These are phyloP conservation scores for Eilema caniola DNA, from an alignment of 2,888 invertebrate species.

Conservation along the genomic window DNA sequence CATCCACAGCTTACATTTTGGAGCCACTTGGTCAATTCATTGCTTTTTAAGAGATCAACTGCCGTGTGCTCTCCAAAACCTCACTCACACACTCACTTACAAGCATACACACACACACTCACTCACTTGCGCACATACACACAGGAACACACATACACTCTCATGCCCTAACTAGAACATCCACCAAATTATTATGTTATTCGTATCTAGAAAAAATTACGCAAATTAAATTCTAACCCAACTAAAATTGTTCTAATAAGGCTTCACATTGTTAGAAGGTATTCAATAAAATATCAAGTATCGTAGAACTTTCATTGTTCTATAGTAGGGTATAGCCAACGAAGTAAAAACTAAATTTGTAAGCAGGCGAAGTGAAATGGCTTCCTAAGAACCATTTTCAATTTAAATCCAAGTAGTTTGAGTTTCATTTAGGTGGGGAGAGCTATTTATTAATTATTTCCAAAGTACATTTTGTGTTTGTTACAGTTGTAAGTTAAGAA, in stretches of 20 bases:
- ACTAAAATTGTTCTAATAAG: constrained; percentile 7
- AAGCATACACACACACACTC: not conserved
- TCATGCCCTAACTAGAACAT: not conserved
- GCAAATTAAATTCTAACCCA: not conserved
- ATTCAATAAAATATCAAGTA: constrained; percentile 29
- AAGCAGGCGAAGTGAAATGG: constrained; percentile 7
- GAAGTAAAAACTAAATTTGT: constrained; percentile 8
- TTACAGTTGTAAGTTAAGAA: too few species aligned
- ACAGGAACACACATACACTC: not conserved
- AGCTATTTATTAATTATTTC: not conserved
- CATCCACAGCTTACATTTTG: too few species aligned
- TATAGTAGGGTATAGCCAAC: too few species aligned
- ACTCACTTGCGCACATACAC: too few species aligned
- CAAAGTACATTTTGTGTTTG: not conserved
- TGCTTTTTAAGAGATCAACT: too few species aligned
- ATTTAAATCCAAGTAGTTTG: constrained; percentile 8
- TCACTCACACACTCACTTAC: not conserved
- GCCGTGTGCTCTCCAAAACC: too few species aligned
- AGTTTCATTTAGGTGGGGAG: not conserved
- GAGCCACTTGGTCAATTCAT: too few species aligned
- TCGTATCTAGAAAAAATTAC: not conserved
- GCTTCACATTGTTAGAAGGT: constrained; percentile 16
- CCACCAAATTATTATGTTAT: too few species aligned
- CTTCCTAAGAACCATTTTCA: constrained; percentile 12
- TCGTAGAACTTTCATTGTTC: constrained; percentile 3